Evolutionary conservation across 2,888 invertebrate genomes (phyloP).

Genomic region (Tridacna gigas): DNA sequence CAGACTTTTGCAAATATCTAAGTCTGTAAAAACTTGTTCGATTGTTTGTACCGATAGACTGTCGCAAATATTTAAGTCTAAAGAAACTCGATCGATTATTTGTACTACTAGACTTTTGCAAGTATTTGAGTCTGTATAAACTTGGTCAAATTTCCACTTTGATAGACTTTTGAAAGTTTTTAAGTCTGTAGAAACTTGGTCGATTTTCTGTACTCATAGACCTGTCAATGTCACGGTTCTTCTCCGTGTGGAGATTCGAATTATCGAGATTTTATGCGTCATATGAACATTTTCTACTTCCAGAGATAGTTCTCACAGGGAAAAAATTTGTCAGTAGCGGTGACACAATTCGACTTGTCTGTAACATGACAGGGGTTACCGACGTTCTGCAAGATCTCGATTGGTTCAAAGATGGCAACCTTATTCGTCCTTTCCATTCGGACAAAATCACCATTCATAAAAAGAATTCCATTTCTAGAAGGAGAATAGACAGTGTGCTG

Average conservation of each 20-base stretch:
- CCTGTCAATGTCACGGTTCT: neutral
- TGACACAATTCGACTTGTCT: constrained; percentile 54
- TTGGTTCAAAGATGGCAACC: constrained; percentile 63
- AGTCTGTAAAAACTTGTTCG: too few relatives aligned
- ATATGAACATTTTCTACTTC: constrained; percentile 7
- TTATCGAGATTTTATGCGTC: too few relatives aligned
- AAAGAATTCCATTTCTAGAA: constrained; percentile 50
- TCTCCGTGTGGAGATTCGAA: too few relatives aligned
- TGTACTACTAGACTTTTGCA: too few relatives aligned
- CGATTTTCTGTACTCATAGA: neutral
- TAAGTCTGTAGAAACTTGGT: neutral
- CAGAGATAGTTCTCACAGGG: constrained; percentile 55
- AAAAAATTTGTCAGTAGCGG: constrained; percentile 59
- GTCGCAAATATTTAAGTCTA: too few relatives aligned
- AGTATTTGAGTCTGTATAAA: too few relatives aligned
- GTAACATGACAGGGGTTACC: constrained; percentile 54
- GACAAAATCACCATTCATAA: constrained; percentile 52
- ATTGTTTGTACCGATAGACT: too few relatives aligned
- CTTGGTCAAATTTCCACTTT: too few relatives aligned
- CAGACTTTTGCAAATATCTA: too few relatives aligned
- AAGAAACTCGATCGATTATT: too few relatives aligned
- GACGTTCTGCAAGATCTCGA: constrained; percentile 62
- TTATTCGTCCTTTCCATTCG: constrained; percentile 40
- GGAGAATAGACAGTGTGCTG: constrained; percentile 61
- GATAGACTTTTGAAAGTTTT: too few relatives aligned